Conservation (phyloP, 1,140 invertebrate species). For the Musca domestica region DNA sequence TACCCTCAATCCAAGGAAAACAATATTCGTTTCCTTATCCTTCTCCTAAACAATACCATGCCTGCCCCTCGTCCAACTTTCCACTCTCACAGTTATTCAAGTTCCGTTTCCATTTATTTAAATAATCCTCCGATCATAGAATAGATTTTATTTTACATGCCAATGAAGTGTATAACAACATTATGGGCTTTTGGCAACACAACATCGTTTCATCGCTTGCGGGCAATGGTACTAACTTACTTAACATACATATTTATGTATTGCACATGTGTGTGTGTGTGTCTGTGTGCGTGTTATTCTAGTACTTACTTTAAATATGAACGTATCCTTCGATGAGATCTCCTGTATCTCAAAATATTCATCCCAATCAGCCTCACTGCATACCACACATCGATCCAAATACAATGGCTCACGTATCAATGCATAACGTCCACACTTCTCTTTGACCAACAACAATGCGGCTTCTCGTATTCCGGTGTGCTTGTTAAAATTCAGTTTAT, state of each 20-base stretch:
- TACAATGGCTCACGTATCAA: conserved; percentile 84
- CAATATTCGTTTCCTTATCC: too few relatives aligned
- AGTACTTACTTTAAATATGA: conserved; percentile 83
- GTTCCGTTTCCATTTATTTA: too few relatives aligned
- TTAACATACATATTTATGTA: not conserved
- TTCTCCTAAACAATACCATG: too few relatives aligned
- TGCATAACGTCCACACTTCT: conserved; percentile 85
- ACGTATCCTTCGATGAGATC: conserved; percentile 87
- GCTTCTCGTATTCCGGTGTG: conserved; percentile 79
- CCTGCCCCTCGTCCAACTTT: too few relatives aligned
- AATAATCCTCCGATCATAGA: too few relatives aligned
- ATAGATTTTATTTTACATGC: too few relatives aligned
- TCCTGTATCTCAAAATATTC: conserved; percentile 96
- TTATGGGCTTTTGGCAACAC: too few relatives aligned
- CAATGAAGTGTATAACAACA: too few relatives aligned
- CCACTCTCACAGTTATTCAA: too few relatives aligned
- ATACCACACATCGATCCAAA: conserved; percentile 86
- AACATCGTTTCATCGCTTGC: too few relatives aligned
- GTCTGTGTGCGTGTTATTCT: not conserved
- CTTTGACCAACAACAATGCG: conserved; percentile 81
- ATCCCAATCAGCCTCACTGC: conserved; percentile 81
- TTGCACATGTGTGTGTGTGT: not conserved
- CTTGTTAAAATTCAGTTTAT: conserved; percentile 58
- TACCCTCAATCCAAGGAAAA: too few relatives aligned
- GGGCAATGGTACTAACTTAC: too few relatives aligned